Conservation (phyloP, 2,797 vertebrate genomes). For the Darevskia nairensis region DNA sequence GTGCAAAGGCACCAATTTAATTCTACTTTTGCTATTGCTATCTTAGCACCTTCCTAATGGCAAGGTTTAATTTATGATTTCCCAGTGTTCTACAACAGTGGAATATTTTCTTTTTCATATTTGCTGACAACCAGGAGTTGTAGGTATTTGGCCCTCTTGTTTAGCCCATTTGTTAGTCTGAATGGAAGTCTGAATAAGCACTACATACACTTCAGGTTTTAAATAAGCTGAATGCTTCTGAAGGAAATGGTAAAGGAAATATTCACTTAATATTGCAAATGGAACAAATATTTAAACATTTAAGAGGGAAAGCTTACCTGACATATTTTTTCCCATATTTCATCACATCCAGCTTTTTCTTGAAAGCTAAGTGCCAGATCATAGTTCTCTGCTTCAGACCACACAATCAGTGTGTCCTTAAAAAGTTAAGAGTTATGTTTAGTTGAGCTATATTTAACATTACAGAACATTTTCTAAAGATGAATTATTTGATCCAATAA, state of each 20-base stretch:
- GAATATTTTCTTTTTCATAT: neutral
- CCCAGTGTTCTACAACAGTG: neutral
- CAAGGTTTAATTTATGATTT: neutral
- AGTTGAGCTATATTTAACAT: slow-evolving; percentile 33
- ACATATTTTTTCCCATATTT: slow-evolving; percentile 99
- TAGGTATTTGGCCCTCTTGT: neutral
- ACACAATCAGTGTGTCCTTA: slow-evolving; percentile 99
- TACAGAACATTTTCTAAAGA: slow-evolving; percentile 23
- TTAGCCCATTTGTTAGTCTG: neutral
- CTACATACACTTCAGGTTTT: neutral
- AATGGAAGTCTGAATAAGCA: neutral
- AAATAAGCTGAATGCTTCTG: neutral
- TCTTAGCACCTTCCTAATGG: neutral
- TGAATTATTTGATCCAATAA: slow-evolving; percentile 14
- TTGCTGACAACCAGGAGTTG: neutral
- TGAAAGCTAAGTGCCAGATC: slow-evolving; percentile 99
- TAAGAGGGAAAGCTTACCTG: slow-evolving; percentile 84
- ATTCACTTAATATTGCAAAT: neutral
- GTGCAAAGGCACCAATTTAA: neutral
- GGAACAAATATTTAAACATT: neutral
- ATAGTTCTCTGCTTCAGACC: slow-evolving; percentile 99
- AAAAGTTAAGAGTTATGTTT: slow-evolving; percentile 57
- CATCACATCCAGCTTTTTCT: slow-evolving; percentile 99
- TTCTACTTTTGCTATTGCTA: neutral
- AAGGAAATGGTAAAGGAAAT: rapidly evolving